phyloP scores from a whole-genome alignment of 2,797 vertebrate species.

The Petrocephalus schoutedeni region DNA sequence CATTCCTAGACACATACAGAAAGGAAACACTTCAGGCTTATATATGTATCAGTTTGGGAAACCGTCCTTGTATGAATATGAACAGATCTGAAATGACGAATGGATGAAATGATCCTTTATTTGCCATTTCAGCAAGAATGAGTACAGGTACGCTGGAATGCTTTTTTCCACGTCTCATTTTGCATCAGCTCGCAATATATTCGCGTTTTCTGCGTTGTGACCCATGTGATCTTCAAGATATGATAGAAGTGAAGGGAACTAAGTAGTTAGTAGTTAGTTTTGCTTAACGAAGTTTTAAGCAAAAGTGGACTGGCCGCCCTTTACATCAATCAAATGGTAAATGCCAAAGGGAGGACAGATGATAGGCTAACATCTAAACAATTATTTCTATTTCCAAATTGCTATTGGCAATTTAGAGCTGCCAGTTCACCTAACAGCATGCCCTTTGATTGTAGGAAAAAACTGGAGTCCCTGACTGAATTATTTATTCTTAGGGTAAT shows the following conservation, averaged over 20 bases:
- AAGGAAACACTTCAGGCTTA: background rate
- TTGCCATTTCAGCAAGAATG: background rate
- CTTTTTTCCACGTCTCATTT: background rate
- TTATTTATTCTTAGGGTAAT: background rate
- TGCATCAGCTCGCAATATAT: no score
- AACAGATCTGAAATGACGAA: background rate
- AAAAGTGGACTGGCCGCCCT: no score
- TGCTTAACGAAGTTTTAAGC: no score
- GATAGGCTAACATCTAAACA: no score
- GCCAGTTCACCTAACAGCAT: background rate
- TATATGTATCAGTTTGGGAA: background rate
- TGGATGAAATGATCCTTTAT: background rate
- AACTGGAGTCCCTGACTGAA: background rate
- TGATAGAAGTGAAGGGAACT: no score
- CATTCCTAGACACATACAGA: constrained; percentile 69
- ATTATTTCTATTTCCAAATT: no score
- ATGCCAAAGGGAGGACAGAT: no score
- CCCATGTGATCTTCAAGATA: no score
- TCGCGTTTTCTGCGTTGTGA: no score
- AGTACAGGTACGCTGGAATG: background rate
- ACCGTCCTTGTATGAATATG: background rate
- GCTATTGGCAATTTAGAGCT: background rate
- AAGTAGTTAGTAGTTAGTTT: no score
- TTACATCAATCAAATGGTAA: no score
- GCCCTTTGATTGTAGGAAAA: background rate